Conservation (phyloP, 2,797 vertebrate genomes). For the Podarcis lilfordi region DNA sequence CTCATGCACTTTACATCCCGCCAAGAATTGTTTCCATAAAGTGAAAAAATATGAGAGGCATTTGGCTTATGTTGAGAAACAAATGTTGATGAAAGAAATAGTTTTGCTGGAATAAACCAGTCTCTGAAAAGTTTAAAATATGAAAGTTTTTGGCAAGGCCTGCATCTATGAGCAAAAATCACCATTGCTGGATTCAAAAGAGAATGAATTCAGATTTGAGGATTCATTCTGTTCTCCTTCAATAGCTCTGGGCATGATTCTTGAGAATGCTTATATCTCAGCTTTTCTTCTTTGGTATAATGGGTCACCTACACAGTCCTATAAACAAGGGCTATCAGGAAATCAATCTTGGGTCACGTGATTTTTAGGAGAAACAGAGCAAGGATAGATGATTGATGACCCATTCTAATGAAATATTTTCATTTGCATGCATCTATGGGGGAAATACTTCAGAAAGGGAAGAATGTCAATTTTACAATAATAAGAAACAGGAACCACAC, state of each 20-base stretch:
- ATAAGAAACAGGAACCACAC: background rate
- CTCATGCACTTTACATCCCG: background rate
- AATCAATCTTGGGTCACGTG: background rate
- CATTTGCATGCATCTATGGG: background rate
- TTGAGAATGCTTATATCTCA: background rate
- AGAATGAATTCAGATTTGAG: background rate
- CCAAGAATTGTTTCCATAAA: conserved; percentile 2
- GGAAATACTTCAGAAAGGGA: background rate
- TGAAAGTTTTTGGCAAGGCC: background rate
- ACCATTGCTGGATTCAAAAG: background rate
- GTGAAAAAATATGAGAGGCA: background rate
- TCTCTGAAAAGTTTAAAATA: background rate
- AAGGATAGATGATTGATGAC: background rate
- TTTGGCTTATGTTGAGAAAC: background rate
- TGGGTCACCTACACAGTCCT: background rate
- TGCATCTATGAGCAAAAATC: background rate
- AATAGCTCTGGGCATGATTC: background rate
- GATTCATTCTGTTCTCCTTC: background rate
- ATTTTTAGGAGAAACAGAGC: background rate
- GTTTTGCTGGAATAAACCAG: background rate
- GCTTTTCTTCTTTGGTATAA: background rate
- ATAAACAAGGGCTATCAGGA: background rate
- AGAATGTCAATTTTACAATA: background rate
- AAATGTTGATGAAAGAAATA: background rate
- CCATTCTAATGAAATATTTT: background rate